A percentile compares a stretch with the other conserved stretches of the same genome.
phyloP scores from a whole-genome alignment of 2,888 invertebrate species.

The Leptinotarsa haldemani region DNA sequence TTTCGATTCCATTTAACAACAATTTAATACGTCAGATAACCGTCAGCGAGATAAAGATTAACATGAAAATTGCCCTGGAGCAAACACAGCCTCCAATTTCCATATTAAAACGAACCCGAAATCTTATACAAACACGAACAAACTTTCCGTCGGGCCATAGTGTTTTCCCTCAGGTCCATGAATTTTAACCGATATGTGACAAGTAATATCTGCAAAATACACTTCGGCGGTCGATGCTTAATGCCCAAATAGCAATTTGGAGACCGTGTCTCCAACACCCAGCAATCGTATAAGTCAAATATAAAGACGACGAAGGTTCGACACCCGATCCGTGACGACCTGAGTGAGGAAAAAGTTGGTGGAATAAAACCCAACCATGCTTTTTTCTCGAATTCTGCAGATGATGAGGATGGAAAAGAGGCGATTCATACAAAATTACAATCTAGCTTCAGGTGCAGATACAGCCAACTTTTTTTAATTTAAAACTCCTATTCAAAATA shows the following conservation, averaged over 20 bases:
- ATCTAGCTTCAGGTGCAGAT: too few species aligned
- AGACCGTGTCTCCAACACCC: constrained; percentile 9
- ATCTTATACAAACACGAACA: constrained; percentile 31
- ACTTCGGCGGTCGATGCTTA: constrained; percentile 31
- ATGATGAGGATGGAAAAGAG: too few species aligned
- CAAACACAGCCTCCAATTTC: constrained; percentile 48
- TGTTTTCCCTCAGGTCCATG: constrained; percentile 27
- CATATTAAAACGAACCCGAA: constrained; percentile 42
- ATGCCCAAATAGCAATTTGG: constrained; percentile 30
- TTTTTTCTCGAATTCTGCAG: not conserved
- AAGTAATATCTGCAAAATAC: constrained; percentile 41
- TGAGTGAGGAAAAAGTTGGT: not conserved
- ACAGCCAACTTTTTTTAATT: too few species aligned
- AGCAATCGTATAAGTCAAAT: constrained; percentile 6
- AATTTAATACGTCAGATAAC: constrained; percentile 15
- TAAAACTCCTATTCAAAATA: too few species aligned
- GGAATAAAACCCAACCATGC: not conserved
- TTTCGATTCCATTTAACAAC: constrained; percentile 14
- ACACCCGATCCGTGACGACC: not conserved
- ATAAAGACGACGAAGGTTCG: constrained; percentile 12
- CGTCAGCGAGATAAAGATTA: constrained; percentile 27
- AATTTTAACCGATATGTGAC: constrained; percentile 40
- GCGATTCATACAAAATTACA: too few species aligned
- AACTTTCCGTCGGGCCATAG: constrained; percentile 28
- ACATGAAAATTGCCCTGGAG: constrained; percentile 39